Evolutionary conservation across 2,113 vertebrate genomes (phyloP).

Genomic region (Pelecanus crispus): DNA sequence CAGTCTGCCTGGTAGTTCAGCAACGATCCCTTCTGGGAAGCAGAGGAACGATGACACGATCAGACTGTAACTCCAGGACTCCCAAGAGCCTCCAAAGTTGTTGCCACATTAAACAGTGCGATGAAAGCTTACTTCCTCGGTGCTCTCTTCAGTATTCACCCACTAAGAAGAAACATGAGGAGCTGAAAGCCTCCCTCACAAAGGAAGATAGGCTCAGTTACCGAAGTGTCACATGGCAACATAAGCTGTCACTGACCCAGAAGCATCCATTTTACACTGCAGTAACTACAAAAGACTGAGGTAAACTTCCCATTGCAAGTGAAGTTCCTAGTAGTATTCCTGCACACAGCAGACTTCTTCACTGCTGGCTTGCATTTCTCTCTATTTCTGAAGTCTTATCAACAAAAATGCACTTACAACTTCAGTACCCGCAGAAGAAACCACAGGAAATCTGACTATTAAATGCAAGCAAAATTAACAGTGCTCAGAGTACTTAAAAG

Average conservation of each 20-base stretch:
- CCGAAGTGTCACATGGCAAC: background rate
- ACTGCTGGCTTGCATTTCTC: background rate
- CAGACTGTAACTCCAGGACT: background rate
- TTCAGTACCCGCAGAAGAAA: background rate
- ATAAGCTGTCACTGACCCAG: conserved; percentile 18
- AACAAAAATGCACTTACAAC: background rate
- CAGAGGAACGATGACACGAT: rapidly evolving
- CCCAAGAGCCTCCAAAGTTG: background rate
- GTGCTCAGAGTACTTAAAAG: background rate
- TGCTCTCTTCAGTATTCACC: background rate
- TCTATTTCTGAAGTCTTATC: background rate
- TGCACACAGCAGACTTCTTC: background rate
- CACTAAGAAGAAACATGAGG: background rate
- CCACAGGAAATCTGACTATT: background rate
- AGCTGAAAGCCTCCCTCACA: background rate
- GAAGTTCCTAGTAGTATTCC: background rate
- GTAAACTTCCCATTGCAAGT: background rate
- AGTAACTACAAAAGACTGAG: background rate
- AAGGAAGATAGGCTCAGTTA: conserved; percentile 27
- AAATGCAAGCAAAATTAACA: conserved; percentile 8
- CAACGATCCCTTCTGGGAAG: background rate
- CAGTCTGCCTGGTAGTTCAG: background rate
- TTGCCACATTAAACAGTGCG: background rate
- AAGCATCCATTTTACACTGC: conserved; percentile 45
- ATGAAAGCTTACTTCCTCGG: background rate